Percentiles rank a stretch among this genome's conserved stretches.
Conservation (phyloP, 92 coral and sea anemone species). For the Metridium senile region DNA sequence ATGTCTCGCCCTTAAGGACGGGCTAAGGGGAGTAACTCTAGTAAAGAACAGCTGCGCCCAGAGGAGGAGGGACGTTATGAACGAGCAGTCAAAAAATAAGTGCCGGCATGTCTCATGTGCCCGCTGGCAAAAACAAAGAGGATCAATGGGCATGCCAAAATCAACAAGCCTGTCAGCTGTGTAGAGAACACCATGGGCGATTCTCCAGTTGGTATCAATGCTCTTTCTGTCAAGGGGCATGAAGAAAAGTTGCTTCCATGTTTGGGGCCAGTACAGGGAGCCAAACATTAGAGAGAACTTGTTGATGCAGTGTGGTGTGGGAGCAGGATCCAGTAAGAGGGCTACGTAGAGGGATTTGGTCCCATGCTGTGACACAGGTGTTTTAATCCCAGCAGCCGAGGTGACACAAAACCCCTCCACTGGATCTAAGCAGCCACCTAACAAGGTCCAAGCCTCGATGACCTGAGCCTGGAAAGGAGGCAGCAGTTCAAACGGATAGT, state of each 20-base stretch:
- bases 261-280: neutral
- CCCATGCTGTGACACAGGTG: neutral
- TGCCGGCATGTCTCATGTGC: slow-evolving; percentile 2
- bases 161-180: slow-evolving; percentile 25
- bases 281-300: neutral
- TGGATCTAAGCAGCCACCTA: neutral
- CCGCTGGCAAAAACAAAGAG: slow-evolving; percentile 10
- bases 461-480: neutral
- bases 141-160: slow-evolving; percentile 3
- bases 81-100: neutral
- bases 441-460: neutral
- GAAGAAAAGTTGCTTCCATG: neutral
- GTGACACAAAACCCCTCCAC: neutral
- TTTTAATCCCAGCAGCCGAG: neutral
- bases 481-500: neutral
- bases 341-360: neutral
- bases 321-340: neutral
- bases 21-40: neutral
- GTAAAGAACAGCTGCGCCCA: neutral
- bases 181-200: slow-evolving; percentile 19
- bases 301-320: neutral
- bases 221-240: slow-evolving; percentile 7
- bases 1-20: neutral
- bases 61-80: neutral
- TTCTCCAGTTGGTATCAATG: slow-evolving; percentile 18